These are phyloP conservation scores for Elanus axillaris DNA, from an alignment of 2,113 vertebrate species.

Conservation along the genomic window DNA sequence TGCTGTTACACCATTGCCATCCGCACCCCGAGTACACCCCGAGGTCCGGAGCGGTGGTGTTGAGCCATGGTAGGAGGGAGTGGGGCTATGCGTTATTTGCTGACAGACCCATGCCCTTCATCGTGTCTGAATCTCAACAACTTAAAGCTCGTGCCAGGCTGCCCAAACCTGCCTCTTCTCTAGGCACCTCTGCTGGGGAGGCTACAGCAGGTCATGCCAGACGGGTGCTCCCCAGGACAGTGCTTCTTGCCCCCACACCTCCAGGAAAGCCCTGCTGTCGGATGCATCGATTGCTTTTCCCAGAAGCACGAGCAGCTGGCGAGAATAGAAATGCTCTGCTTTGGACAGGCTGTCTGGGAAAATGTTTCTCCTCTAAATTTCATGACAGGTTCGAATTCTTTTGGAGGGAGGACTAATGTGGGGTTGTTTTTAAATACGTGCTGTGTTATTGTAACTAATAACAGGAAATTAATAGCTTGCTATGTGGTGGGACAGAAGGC, in stretches of 20 bases:
- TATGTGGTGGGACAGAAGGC: neutral
- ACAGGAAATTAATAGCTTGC: slow-evolving; percentile 17
- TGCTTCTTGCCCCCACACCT: neutral
- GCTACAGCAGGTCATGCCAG: neutral
- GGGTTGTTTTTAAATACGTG: neutral
- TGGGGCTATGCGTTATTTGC: neutral
- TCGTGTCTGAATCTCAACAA: rapidly evolving
- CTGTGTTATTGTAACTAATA: slow-evolving; percentile 31
- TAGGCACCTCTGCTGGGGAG: neutral
- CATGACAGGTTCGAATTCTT: slow-evolving; percentile 34
- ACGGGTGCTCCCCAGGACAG: neutral
- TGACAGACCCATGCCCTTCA: neutral
- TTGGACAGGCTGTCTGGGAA: neutral
- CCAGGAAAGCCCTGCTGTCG: neutral
- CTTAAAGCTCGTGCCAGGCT: neutral
- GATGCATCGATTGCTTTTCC: neutral
- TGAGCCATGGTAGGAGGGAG: neutral
- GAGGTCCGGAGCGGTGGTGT: rapidly evolving
- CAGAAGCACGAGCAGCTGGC: neutral
- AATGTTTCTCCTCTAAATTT: neutral
- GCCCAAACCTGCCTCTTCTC: neutral
- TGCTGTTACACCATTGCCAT: neutral
- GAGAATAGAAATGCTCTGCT: neutral
- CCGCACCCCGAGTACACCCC: neutral
- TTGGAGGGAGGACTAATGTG: neutral